Conservation (phyloP, 1,140 invertebrate species). For the Atta colombica region DNA sequence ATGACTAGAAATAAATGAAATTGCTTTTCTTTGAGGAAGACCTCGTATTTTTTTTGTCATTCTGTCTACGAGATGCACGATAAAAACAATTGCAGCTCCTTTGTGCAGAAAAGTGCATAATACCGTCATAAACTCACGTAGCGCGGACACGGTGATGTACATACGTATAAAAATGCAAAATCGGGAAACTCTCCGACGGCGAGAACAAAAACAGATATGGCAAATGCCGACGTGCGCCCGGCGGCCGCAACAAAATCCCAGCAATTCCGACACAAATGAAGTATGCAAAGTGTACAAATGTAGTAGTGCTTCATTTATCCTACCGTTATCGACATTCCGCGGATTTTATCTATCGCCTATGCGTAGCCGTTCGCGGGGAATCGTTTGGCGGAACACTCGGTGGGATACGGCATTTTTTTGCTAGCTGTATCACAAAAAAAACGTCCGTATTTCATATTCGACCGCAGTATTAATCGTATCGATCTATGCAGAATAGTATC, state of each 20-base stretch:
- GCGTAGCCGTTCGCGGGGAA: background rate
- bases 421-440: background rate
- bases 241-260: constrained; percentile 57
- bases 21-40: constrained; percentile 5
- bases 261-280: constrained; percentile 58
- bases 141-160: background rate
- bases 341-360: constrained; percentile 34
- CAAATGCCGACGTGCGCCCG: constrained; percentile 29
- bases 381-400: background rate
- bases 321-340: constrained; percentile 56
- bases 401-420: constrained; percentile 8
- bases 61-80: background rate
- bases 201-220: constrained; percentile 40
- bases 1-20: constrained; percentile 16
- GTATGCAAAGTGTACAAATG: constrained; percentile 55
- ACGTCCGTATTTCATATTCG: background rate
- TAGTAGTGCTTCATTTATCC: constrained; percentile 54
- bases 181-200: constrained; percentile 31
- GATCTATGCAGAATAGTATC: background rate
- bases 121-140: constrained; percentile 20
- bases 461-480: constrained; percentile 16
- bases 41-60: constrained; percentile 4
- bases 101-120: constrained; percentile 53
- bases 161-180: constrained; percentile 60
- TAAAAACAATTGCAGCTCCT: constrained; percentile 43